Conservation (phyloP, 2,888 invertebrate species). For the Seladonia tumulorum region DNA sequence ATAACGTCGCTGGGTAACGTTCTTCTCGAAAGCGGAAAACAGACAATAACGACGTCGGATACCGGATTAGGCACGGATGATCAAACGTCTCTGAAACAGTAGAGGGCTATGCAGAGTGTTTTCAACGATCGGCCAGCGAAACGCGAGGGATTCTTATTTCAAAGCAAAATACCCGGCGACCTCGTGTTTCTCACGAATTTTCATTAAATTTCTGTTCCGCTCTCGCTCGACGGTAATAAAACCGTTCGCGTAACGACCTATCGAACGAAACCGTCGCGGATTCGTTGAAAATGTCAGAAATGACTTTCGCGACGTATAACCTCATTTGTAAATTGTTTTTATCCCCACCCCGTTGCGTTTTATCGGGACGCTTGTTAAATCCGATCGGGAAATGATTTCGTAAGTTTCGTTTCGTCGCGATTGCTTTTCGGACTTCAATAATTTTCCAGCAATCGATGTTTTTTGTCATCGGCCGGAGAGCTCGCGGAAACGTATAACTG, state of each 20-base stretch:
- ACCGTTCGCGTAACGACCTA: neutral
- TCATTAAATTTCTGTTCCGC: neutral
- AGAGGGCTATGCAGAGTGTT: neutral
- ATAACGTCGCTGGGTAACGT: neutral
- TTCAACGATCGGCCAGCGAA: neutral
- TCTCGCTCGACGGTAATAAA: neutral
- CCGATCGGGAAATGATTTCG: slow-evolving; percentile 1
- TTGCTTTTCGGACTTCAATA: slow-evolving; percentile 12
- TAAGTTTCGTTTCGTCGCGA: neutral
- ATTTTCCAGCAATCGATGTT: slow-evolving; percentile 32
- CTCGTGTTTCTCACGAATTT: neutral
- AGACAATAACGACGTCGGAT: slow-evolving; percentile 5
- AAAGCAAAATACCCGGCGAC: neutral
- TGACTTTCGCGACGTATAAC: slow-evolving; percentile 3
- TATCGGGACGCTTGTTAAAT: neutral
- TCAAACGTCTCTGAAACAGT: neutral
- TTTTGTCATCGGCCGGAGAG: neutral
- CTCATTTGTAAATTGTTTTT: neutral
- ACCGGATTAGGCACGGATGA: neutral
- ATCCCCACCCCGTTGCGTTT: too few species aligned
- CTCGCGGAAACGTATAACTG: slow-evolving; percentile 16
- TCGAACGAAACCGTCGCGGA: neutral
- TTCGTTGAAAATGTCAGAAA: neutral
- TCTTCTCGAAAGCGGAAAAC: slow-evolving; percentile 1
- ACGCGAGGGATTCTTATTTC: neutral